Percentiles rank a stretch among this genome's conserved stretches.
Evolutionary conservation across 2,113 vertebrate genomes (phyloP).

Genomic region (Austrofundulus limnaeus): DNA sequence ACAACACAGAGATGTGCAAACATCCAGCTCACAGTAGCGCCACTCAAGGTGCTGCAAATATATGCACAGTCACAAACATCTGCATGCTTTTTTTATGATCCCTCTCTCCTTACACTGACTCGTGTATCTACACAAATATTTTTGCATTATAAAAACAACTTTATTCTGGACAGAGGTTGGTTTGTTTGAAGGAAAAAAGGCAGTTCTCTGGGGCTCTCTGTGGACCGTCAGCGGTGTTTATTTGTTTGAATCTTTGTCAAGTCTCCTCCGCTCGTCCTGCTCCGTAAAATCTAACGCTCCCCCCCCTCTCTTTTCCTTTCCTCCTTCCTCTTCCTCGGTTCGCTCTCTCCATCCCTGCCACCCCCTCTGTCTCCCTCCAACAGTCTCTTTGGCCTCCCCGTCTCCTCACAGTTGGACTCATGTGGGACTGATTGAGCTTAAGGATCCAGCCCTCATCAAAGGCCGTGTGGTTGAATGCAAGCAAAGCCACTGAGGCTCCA

Average conservation of each 20-base stretch:
- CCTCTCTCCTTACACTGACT: constrained; percentile 39
- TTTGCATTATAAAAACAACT: constrained; percentile 47
- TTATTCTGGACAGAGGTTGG: constrained; percentile 40
- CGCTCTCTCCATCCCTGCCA: constrained; percentile 35
- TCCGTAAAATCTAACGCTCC: constrained; percentile 46
- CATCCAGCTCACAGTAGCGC: constrained; percentile 27
- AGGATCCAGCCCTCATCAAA: constrained; percentile 84
- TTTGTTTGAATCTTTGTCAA: constrained; percentile 43
- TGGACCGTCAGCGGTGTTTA: constrained; percentile 17
- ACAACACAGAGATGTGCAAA: constrained; percentile 19
- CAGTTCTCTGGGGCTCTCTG: constrained; percentile 48
- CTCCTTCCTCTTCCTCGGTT: constrained; percentile 29
- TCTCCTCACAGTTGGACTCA: constrained; percentile 73
- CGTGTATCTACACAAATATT: constrained; percentile 41
- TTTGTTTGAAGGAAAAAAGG: constrained; percentile 28
- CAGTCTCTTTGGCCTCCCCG: constrained; percentile 41
- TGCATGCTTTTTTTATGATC: constrained; percentile 31
- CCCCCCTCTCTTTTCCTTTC: constrained; percentile 42
- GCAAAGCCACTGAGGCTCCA: constrained; percentile 80
- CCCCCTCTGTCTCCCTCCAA: constrained; percentile 53
- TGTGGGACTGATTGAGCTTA: constrained; percentile 84
- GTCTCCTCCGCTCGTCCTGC: constrained; percentile 36
- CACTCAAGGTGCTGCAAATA: constrained; percentile 35
- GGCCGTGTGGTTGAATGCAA: constrained; percentile 79
- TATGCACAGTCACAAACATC: constrained; percentile 61